A percentile compares a stretch with the other conserved stretches of the same genome.
Evolutionary conservation across 53 echinoderm and acorn worm species (phyloP).

Genomic region (Apostichopus leukothele): DNA sequence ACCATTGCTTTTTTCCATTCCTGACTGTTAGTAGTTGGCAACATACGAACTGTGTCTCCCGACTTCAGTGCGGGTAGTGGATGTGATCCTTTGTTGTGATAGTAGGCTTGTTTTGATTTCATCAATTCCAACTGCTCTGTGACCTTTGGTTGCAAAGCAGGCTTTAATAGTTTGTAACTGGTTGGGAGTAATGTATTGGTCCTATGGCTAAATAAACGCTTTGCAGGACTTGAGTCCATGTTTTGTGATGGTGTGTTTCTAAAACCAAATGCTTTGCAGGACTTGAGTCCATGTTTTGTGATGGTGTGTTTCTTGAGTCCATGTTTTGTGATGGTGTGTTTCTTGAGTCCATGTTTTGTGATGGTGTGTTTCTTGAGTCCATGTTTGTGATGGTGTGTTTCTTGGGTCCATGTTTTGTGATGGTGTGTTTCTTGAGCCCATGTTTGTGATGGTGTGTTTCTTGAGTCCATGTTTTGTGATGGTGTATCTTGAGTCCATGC

Average conservation of each 20-base stretch:
- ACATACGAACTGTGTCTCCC: constrained; percentile 15
- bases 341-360: no score
- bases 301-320: no score
- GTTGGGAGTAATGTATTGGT: constrained; percentile 42
- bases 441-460: no score
- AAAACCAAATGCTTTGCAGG: constrained; percentile 34
- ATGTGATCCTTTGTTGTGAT: constrained; percentile 7
- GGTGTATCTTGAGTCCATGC: constrained; percentile 38
- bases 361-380: no score
- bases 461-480: no score
- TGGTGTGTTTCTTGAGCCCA: no score
- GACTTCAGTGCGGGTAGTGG: not conserved
- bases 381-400: no score
- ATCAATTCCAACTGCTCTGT: not conserved
- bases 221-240: constrained; percentile 45
- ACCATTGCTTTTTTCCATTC: constrained; percentile 12
- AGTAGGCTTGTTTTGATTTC: constrained; percentile 22
- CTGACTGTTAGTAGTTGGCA: constrained; percentile 6
- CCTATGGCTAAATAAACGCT: constrained; percentile 48
- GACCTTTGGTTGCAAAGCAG: not conserved
- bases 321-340: no score
- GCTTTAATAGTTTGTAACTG: not conserved
- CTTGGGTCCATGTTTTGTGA: no score
- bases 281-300: no score
- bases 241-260: constrained; percentile 56